phyloP scores from a whole-genome alignment of 2,113 vertebrate species.

The Corynorhinus townsendii region DNA sequence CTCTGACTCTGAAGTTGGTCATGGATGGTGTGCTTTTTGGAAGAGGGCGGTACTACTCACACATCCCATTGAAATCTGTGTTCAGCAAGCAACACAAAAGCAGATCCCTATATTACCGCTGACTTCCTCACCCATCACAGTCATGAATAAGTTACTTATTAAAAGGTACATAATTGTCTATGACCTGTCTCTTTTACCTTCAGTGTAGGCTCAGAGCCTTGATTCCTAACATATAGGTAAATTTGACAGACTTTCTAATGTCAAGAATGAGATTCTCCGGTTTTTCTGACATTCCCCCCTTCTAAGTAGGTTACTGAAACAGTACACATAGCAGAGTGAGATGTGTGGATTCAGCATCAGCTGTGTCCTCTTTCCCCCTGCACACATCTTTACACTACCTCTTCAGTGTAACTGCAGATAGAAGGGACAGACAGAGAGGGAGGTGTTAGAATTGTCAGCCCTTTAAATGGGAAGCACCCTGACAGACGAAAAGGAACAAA shows the following conservation, averaged over 20 bases:
- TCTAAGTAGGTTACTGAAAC: neutral
- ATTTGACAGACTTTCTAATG: neutral
- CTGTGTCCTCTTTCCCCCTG: neutral
- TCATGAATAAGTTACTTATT: neutral
- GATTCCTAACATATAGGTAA: neutral
- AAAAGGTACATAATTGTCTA: neutral
- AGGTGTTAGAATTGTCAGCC: neutral
- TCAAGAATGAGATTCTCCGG: neutral
- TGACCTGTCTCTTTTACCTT: neutral
- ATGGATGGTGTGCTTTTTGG: neutral
- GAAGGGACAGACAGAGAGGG: neutral
- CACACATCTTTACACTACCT: neutral
- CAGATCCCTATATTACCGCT: neutral
- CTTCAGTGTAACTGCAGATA: neutral
- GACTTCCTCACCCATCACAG: neutral
- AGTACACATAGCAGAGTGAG: neutral
- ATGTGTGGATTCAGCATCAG: neutral
- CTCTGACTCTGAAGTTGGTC: neutral
- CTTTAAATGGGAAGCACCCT: conserved; percentile 3
- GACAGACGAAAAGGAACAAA: neutral
- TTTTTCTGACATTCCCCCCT: conserved; percentile 10
- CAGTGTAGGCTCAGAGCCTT: neutral
- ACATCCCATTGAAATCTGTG: neutral
- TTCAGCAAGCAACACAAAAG: neutral
- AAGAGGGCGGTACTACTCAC: neutral